Percentiles rank a stretch among this genome's conserved stretches.
Evolutionary conservation across 2,797 vertebrate species (phyloP).

Genomic region (Amniataba percoides): DNA sequence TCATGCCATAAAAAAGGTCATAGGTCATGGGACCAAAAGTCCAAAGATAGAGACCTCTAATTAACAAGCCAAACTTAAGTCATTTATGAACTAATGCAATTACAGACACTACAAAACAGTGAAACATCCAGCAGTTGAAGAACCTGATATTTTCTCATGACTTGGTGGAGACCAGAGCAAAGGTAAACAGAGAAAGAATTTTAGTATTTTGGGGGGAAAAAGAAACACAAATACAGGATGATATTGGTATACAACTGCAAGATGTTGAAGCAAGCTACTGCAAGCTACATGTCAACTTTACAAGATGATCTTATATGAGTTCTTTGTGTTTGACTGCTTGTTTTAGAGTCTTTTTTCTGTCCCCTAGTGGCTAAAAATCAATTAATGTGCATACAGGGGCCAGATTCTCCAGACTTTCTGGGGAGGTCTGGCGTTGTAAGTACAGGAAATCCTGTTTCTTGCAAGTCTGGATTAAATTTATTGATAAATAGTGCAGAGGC

Average conservation of each 20-base stretch:
- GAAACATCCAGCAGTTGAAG: not conserved
- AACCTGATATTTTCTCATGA: not conserved
- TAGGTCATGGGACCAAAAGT: no score
- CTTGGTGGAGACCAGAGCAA: not conserved
- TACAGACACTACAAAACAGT: not conserved
- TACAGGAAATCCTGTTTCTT: conserved; percentile 54
- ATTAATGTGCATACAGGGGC: conserved; percentile 14
- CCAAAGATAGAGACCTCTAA: no score
- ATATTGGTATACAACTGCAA: not conserved
- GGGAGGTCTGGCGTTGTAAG: conserved; percentile 24
- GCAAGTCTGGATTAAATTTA: conserved; percentile 30
- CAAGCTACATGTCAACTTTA: not conserved
- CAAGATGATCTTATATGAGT: not conserved
- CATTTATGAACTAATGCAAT: no score
- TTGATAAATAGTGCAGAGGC: conserved; percentile 31
- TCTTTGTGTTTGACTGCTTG: not conserved
- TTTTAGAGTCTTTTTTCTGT: not conserved
- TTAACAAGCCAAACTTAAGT: no score
- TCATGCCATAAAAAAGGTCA: no score
- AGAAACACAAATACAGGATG: not conserved
- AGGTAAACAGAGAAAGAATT: not conserved
- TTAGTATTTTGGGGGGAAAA: not conserved
- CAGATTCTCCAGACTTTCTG: conserved; percentile 34
- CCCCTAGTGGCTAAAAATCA: conserved; percentile 35
- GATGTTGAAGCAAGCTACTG: not conserved